A percentile compares a stretch with the other conserved stretches of the same genome.
Evolutionary conservation across 1,140 invertebrate species (phyloP).

Genomic region (Drosophila lacteicornis): DNA sequence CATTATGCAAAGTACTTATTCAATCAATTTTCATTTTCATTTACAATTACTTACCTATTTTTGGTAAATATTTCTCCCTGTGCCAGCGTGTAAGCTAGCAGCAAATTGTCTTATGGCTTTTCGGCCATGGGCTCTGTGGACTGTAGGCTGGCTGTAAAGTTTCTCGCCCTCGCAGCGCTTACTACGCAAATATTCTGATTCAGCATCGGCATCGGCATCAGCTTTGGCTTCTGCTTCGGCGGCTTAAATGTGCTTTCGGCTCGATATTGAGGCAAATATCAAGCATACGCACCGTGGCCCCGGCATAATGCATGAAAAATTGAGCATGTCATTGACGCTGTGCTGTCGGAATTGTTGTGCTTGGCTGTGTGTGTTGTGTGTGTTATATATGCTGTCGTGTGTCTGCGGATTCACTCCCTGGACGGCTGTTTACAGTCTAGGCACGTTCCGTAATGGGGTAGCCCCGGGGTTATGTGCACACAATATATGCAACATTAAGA

Average conservation of each 20-base stretch:
- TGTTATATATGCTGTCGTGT: constrained; percentile 30
- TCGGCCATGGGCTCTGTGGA: constrained; percentile 29
- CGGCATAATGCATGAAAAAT: constrained; percentile 79
- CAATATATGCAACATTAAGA: constrained; percentile 68
- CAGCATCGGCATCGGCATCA: constrained; percentile 10
- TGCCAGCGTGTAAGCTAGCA: constrained; percentile 30
- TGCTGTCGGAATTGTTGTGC: constrained; percentile 28
- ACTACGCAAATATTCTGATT: constrained; percentile 70
- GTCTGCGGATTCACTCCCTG: constrained; percentile 31
- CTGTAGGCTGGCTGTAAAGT: constrained; percentile 20
- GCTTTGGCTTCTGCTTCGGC: constrained; percentile 29
- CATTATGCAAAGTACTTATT: no score
- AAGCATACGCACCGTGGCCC: constrained; percentile 74
- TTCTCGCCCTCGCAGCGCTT: constrained; percentile 35
- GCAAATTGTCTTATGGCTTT: constrained; percentile 79
- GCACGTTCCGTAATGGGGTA: constrained; percentile 66
- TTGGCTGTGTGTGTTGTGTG: constrained; percentile 8
- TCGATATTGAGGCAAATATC: constrained; percentile 73
- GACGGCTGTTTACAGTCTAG: constrained; percentile 67
- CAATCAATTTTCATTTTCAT: neutral
- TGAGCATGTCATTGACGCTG: constrained; percentile 76
- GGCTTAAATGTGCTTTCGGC: constrained; percentile 75
- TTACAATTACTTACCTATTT: neutral
- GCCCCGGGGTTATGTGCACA: constrained; percentile 48
- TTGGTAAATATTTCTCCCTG: neutral